Percentiles rank a stretch among this genome's conserved stretches.
phyloP scores from a whole-genome alignment of 2,888 invertebrate genomes.

The Tridacna gigas region DNA sequence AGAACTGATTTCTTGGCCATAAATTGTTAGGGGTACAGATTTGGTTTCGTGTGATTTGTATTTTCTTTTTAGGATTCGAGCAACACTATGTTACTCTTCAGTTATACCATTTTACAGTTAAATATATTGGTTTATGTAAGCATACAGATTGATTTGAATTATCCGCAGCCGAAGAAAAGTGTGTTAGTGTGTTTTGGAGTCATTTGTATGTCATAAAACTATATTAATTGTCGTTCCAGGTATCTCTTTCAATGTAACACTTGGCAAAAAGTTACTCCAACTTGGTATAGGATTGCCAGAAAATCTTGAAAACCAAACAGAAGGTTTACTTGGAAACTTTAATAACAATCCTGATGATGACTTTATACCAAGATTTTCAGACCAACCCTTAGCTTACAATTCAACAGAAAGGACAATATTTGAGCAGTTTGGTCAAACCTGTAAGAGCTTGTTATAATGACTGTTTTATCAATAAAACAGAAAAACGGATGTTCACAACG shows the following conservation, averaged over 20 bases:
- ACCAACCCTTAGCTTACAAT: not conserved
- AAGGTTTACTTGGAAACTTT: slow-evolving; percentile 54
- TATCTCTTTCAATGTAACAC: slow-evolving; percentile 42
- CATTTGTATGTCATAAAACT: no score
- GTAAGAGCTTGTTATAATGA: slow-evolving; percentile 16
- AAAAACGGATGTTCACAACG: not conserved
- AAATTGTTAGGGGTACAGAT: no score
- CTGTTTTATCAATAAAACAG: not conserved
- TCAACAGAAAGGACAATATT: slow-evolving; percentile 37
- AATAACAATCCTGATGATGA: slow-evolving; percentile 49
- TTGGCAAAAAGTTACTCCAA: slow-evolving; percentile 37
- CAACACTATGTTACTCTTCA: no score
- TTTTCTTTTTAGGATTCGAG: no score
- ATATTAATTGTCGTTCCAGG: slow-evolving; percentile 29
- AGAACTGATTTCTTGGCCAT: no score
- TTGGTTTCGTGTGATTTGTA: no score
- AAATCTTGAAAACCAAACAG: slow-evolving; percentile 14
- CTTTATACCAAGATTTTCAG: slow-evolving; percentile 26
- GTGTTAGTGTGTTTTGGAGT: no score
- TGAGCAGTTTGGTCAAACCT: slow-evolving; percentile 43
- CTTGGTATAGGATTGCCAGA: slow-evolving; percentile 38
- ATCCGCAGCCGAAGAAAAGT: no score
- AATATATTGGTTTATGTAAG: no score
- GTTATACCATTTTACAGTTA: no score
- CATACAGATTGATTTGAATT: no score